Base-by-base conservation (phyloP, 2,113 vertebrate genomes). In the Argyrosomus japonicus region DNA sequence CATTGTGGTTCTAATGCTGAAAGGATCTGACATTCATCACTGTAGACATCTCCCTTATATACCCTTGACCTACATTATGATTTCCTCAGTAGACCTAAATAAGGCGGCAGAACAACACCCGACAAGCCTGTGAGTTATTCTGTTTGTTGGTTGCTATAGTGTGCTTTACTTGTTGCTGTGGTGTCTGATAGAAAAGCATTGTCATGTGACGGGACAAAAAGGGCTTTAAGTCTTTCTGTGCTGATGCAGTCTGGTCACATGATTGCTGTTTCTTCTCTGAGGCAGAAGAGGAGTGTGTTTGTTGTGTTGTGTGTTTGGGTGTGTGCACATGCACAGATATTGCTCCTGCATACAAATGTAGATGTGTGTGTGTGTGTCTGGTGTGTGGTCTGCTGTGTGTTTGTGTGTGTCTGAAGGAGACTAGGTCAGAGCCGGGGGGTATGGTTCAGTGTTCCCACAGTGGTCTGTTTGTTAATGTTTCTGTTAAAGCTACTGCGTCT, bases 21-120 rank as follows among this genome's bases (percentile, higher is more conserved):
- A 81, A 67, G 64, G 17, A 6, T 60, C 4, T 4, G 8, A 43
- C 73, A 75, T 77, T 23, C 57, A 76, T 89, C 75, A 75, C 64
- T 29, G 23, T 12, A 25, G 45, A 76, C 6, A 1, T 53, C 18
- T 45, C 13, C 25, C 43, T 75, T 53, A 58, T 15, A 72, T 36
- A 32, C 72, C 43, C 74, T 50, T 87, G 87, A 85, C 86, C 80
- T 76, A 86, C 68, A 85, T 91, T 19, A 57, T 29, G 53, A 54
- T 58, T 47, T 78, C 47, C 65, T 75, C 12, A 73, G 15, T 21
- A 45, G 56, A 54, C 23, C 54, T 47, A 47, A 74, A 76, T 53
- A 25, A 21, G 23, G 27, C 23, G 5, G 10, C 11, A 25, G 23
- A 58, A 32, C 40, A 68, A 13, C 65, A 61, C 21, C 6, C 4